Evolutionary conservation across 2,888 invertebrate species (phyloP).

Genomic region (Pammene fasciana): DNA sequence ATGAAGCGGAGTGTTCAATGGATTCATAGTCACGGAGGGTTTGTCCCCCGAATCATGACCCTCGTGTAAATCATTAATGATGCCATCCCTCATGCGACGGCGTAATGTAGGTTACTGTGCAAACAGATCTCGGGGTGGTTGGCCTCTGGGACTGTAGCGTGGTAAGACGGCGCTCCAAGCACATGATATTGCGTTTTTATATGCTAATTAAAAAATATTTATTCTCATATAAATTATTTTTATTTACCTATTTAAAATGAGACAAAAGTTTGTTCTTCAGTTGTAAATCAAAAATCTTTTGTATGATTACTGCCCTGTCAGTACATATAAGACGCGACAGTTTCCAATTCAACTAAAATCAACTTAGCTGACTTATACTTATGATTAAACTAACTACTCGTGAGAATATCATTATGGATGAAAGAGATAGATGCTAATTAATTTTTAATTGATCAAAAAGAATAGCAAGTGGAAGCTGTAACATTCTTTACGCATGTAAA

Average conservation of each 20-base stretch:
- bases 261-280: no score
- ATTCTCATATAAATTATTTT: neutral
- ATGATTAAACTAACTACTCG: no score
- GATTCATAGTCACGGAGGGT: conserved; percentile 80
- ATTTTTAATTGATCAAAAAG: neutral
- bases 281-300: no score
- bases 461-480: no score
- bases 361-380: no score
- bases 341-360: no score
- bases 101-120: conserved; percentile 82
- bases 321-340: no score
- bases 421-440: neutral
- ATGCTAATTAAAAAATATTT: neutral
- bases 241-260: neutral
- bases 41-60: conserved; percentile 71
- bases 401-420: no score
- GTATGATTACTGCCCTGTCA: no score
- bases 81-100: conserved; percentile 74
- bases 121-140: conserved; percentile 74
- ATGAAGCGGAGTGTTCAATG: conserved; percentile 63
- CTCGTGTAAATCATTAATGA: conserved; percentile 77
- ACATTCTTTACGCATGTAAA: no score
- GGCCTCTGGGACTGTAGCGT: conserved; percentile 55
- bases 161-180: conserved; percentile 14
- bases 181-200: conserved; percentile 11